A percentile compares a stretch with the other conserved stretches of the same genome.
phyloP scores from a whole-genome alignment of 2,888 invertebrate species.

The Catocala nupta region DNA sequence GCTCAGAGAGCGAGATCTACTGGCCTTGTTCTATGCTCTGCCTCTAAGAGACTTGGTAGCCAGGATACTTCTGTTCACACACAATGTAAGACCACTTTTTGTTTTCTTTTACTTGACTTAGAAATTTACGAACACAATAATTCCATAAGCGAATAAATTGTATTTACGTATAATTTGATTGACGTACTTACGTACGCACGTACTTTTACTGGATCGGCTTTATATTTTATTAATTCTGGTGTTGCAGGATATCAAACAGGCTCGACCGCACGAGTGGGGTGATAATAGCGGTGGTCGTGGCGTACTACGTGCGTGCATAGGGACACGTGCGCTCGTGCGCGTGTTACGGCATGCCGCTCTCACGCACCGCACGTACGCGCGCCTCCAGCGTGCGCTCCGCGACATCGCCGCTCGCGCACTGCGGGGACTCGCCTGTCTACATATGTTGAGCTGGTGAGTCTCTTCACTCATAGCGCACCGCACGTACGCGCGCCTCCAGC shows the following conservation, averaged over 20 bases:
- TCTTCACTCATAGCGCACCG: constrained; percentile 33
- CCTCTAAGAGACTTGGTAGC: constrained; percentile 70
- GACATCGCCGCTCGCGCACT: constrained; percentile 52
- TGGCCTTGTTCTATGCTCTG: constrained; percentile 65
- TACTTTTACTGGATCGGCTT: too few species aligned
- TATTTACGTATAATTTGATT: too few species aligned
- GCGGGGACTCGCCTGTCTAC: constrained; percentile 59
- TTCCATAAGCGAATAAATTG: too few species aligned
- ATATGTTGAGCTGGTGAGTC: constrained; percentile 54
- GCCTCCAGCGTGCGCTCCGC: constrained; percentile 52
- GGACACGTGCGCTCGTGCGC: constrained; percentile 56
- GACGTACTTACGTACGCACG: too few species aligned
- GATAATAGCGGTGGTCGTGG: constrained; percentile 61
- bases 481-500: constrained; percentile 56
- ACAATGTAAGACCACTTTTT: constrained; percentile 56
- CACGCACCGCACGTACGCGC: constrained; percentile 54
- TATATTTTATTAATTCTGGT: constrained; percentile 6
- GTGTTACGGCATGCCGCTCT: constrained; percentile 43
- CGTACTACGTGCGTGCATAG: constrained; percentile 57
- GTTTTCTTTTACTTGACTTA: too few species aligned
- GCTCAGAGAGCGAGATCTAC: constrained; percentile 73
- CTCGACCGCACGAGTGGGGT: constrained; percentile 64
- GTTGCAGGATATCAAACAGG: constrained; percentile 64
- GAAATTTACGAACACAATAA: too few species aligned
- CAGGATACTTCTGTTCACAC: constrained; percentile 63